Evolutionary conservation across 2,797 vertebrate species (phyloP), one percentile per base, ranked within the genome.

Genomic region (Gymnoscopelus braueri): DNA sequence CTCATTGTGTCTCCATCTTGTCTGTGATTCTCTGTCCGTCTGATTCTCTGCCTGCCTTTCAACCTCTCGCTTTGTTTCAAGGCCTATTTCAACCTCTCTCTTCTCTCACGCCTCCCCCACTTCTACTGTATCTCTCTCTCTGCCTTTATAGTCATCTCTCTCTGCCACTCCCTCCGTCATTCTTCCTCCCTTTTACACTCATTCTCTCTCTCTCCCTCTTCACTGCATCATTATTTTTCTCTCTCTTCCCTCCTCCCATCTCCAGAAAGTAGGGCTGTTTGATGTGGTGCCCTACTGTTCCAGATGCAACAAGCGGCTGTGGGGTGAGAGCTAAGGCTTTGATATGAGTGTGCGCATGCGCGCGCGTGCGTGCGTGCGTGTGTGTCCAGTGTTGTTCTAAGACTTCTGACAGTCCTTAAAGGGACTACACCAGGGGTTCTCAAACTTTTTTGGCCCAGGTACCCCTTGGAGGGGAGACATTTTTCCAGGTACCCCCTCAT

Each of bases 281-380:
- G 63, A 76, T 62, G 50, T 57, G 19, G 12, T 15, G 49, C 54
- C 47, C 62, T 24, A 68, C 15, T 64, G 52, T 54, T 69, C 66
- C 64, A 44, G 50, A 71, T 62, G 69, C 44, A 68, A 77, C 66
- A 72, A 74, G 67, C 69, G 35, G 65, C 54, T 35, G 59, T 68
- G 63, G 65, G 32, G 72, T 63, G 62, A 60, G 67, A 82, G 66
- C 52, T 44, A n/a, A 32, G 26, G 19, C 48, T 75, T 63, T 75
- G 54, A 72, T 67, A 77, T 83, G 39, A 8, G 8, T 44, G 39
- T 44, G 39, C 9, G 9, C 39, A 5, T 35, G 32, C 5, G 32
- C 6, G 32, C 2, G 32, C 0, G 32, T 35, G 32, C 6, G 5
- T 35, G 32, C 1, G 32, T 5, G 32, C 1, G 32, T 6, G 32